phyloP scores from a whole-genome alignment of 2,797 vertebrate genomes.

The Knipowitschia caucasica region DNA sequence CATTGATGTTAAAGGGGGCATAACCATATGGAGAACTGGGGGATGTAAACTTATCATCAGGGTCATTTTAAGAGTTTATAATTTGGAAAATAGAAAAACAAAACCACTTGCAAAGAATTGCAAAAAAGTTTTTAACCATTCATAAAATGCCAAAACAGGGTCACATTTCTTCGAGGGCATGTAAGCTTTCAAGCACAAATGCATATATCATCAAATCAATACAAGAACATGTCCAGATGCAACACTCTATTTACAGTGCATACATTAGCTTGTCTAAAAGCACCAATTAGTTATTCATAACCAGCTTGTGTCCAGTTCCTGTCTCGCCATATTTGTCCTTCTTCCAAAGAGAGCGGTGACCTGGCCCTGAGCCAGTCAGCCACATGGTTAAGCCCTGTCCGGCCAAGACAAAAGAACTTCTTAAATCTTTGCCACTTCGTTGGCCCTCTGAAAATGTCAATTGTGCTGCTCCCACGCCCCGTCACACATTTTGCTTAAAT shows the following conservation, averaged over 20 bases:
- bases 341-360: slow-evolving; percentile 43
- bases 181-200: no score
- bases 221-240: slow-evolving; percentile 27
- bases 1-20: no score
- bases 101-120: no score
- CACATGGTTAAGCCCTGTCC: slow-evolving; percentile 60
- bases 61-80: no score
- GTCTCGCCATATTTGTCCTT: slow-evolving; percentile 47
- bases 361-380: slow-evolving; percentile 46
- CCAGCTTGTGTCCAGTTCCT: slow-evolving; percentile 37
- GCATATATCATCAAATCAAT: slow-evolving; percentile 13
- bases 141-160: no score
- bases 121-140: no score
- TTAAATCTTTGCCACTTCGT: slow-evolving; percentile 52
- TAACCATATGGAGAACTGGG: no score
- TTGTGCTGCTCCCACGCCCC: slow-evolving; percentile 27
- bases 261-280: slow-evolving; percentile 38
- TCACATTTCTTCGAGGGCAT: no score
- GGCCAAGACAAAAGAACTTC: slow-evolving; percentile 62
- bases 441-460: slow-evolving; percentile 44
- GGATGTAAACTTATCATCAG: no score
- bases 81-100: no score
- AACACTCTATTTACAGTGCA: slow-evolving; percentile 37
- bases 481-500: slow-evolving; percentile 36
- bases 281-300: slow-evolving; percentile 45